phyloP scores from a whole-genome alignment of 2,113 vertebrate species.

The Dromiciops gliroides region DNA sequence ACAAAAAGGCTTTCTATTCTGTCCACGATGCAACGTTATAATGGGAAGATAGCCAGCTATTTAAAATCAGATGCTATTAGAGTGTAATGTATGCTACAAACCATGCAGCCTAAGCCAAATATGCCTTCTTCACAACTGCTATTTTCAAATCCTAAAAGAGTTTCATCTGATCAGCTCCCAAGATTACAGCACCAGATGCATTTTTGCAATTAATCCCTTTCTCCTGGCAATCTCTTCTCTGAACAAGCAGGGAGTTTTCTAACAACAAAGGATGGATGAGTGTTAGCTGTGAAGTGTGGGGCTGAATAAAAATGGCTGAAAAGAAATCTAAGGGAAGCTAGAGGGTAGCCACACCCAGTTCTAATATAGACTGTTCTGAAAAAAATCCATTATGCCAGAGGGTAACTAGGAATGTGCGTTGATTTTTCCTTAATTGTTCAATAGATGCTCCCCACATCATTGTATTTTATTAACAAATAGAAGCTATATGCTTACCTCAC shows the following conservation, averaged over 20 bases:
- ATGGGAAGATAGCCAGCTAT: conserved; percentile 33
- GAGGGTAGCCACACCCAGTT: conserved; percentile 86
- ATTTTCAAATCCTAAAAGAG: conserved; percentile 59
- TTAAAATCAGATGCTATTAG: conserved; percentile 39
- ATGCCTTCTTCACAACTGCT: conserved; percentile 54
- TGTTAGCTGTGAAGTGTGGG: conserved; percentile 77
- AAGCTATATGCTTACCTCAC: conserved; percentile 27
- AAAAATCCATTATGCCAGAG: conserved; percentile 66
- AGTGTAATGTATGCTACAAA: conserved; percentile 51
- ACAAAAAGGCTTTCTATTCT: conserved; percentile 34
- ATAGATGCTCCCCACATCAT: conserved; percentile 20
- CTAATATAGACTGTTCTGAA: conserved; percentile 67
- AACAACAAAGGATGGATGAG: conserved; percentile 85
- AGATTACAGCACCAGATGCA: conserved; percentile 38
- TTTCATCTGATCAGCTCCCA: conserved; percentile 17
- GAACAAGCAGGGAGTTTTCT: conserved; percentile 75
- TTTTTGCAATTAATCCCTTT: conserved; percentile 36
- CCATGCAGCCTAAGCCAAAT: conserved; percentile 30
- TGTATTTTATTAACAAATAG: conserved; percentile 49
- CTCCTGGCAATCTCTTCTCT: conserved; percentile 55
- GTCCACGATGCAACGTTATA: conserved; percentile 55
- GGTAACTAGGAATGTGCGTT: conserved; percentile 60
- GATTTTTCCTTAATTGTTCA: conserved; percentile 40
- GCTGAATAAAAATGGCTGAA: conserved; percentile 89
- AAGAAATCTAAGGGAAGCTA: conserved; percentile 77